phyloP scores from a whole-genome alignment of 1,140 invertebrate species.

The Apis florea region DNA sequence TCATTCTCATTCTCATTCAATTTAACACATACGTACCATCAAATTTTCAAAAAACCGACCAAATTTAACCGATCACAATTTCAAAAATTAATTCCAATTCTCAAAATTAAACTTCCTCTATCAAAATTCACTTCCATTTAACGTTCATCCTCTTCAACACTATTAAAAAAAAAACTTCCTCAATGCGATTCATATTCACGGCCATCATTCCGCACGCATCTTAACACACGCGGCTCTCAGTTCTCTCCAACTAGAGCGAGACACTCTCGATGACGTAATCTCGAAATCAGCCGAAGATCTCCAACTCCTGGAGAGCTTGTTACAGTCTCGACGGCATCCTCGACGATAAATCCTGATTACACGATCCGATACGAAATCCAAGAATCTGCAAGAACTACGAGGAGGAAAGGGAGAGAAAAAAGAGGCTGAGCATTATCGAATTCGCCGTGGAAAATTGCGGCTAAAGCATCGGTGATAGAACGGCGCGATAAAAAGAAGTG shows the following conservation, averaged over 20 bases:
- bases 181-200: neutral
- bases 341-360: slow-evolving; percentile 40
- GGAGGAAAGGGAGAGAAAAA: neutral
- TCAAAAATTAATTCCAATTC: neutral
- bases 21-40: neutral
- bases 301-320: neutral
- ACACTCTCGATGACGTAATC: slow-evolving; percentile 46
- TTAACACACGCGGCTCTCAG: slow-evolving; percentile 17
- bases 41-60: neutral
- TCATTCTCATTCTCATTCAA: neutral
- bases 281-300: too few relatives aligned
- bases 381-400: neutral
- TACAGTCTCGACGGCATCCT: too few relatives aligned
- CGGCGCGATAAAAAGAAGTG: slow-evolving; percentile 11
- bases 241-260: slow-evolving; percentile 55
- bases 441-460: slow-evolving; percentile 25
- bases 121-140: too few relatives aligned
- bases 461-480: slow-evolving; percentile 19
- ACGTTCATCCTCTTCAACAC: too few relatives aligned
- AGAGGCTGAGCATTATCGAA: slow-evolving; percentile 17
- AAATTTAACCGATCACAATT: neutral
- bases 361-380: neutral
- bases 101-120: neutral
- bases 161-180: neutral
- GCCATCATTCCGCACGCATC: too few relatives aligned